These are phyloP conservation scores for Lasioglossum zephyrum DNA, from an alignment of 2,888 invertebrate species.

Conservation along the genomic window DNA sequence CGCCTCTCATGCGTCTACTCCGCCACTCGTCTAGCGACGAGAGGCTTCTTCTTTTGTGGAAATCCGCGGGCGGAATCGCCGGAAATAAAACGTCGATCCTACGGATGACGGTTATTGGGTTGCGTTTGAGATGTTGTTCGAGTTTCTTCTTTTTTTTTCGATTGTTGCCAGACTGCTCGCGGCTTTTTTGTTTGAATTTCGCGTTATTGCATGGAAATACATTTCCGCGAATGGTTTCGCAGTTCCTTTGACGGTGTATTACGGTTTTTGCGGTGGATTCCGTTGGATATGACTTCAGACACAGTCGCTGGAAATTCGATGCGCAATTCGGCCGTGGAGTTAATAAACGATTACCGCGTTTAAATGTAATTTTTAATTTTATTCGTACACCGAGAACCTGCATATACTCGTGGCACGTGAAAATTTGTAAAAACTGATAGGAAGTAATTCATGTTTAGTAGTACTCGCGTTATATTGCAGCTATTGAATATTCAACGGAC, in stretches of 20 bases:
- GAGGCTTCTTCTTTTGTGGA: constrained; percentile 11
- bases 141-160: background rate
- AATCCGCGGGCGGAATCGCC: constrained; percentile 10
- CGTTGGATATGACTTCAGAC: background rate
- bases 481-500: background rate
- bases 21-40: background rate
- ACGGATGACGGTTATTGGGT: constrained; percentile 27
- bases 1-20: background rate
- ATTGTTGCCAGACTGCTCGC: background rate
- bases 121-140: constrained; percentile 9
- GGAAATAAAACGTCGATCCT: constrained; percentile 31
- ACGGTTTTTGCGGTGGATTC: background rate
- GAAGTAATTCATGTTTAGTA: background rate
- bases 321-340: background rate
- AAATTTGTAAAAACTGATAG: background rate
- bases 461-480: background rate
- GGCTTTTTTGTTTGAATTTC: constrained; percentile 13
- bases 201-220: background rate
- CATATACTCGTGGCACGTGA: rapidly evolving
- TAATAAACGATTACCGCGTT: background rate
- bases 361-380: background rate
- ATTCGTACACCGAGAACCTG: background rate
- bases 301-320: background rate
- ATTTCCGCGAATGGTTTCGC: background rate
- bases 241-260: background rate